These are phyloP conservation scores for Hetaerina americana DNA, from an alignment of 1,140 invertebrate genomes.

Conservation along the genomic window DNA sequence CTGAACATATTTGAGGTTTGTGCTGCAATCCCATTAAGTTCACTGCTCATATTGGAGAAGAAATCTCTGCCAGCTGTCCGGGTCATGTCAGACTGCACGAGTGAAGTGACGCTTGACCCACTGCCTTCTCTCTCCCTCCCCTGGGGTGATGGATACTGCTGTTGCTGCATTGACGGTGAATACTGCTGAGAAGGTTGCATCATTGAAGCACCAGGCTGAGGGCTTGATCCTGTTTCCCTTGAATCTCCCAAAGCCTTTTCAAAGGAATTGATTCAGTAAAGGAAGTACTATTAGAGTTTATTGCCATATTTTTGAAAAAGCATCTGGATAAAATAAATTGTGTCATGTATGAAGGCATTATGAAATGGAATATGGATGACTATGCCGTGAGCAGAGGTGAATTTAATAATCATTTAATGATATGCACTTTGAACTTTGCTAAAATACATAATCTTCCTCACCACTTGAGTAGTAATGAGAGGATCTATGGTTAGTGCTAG, in stretches of 20 bases:
- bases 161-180: background rate
- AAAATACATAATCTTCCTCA: too few relatives aligned
- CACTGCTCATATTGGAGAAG: slow-evolving; percentile 76
- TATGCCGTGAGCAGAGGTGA: too few relatives aligned
- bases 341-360: background rate
- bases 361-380: too few relatives aligned
- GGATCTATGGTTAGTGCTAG: too few relatives aligned
- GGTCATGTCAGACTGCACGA: slow-evolving; percentile 13
- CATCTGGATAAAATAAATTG: too few relatives aligned
- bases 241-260: background rate
- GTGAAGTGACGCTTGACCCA: slow-evolving; percentile 24
- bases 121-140: slow-evolving; percentile 13
- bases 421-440: too few relatives aligned
- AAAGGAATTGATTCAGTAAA: too few relatives aligned
- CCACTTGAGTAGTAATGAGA: too few relatives aligned
- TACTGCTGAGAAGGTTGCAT: background rate
- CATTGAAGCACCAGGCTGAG: background rate
- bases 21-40: slow-evolving; percentile 77
- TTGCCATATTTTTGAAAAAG: background rate
- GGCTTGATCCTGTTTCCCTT: background rate
- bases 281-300: too few relatives aligned
- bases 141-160: background rate
- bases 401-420: too few relatives aligned
- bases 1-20: slow-evolving; percentile 85
- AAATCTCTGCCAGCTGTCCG: slow-evolving; percentile 50